Conservation (phyloP, 2,888 invertebrate genomes). For the Xestoiulus laeticollis region DNA sequence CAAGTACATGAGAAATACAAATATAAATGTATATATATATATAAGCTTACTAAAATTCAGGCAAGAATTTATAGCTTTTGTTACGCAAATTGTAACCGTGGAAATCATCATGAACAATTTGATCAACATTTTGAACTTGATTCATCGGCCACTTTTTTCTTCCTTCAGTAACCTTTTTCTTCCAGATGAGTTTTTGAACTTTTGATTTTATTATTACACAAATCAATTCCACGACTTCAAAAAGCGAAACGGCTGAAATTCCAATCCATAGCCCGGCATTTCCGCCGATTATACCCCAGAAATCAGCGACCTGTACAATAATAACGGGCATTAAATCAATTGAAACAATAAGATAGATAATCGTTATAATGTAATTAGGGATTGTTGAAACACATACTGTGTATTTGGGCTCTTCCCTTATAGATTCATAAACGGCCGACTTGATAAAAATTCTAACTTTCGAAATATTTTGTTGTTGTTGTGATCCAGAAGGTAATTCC, state of each 20-base stretch:
- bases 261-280: constrained; percentile 53
- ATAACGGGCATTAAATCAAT: background rate
- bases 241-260: constrained; percentile 52
- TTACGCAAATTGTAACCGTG: background rate
- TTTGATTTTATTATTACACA: constrained; percentile 42
- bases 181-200: background rate
- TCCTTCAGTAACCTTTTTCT: background rate
- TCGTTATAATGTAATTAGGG: background rate
- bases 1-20: too few relatives aligned
- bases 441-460: constrained; percentile 52
- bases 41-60: background rate
- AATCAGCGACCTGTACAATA: constrained; percentile 49
- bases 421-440: constrained; percentile 52
- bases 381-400: constrained; percentile 8
- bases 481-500: background rate
- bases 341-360: background rate
- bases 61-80: constrained; percentile 35
- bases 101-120: background rate
- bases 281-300: constrained; percentile 53
- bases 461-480: constrained; percentile 41
- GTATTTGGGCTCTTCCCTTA: constrained; percentile 53
- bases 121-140: background rate
- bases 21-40: too few relatives aligned
- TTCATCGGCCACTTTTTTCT: background rate
- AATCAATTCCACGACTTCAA: constrained; percentile 49